Percentiles rank a stretch among this genome's conserved stretches.
Conservation (phyloP, 2,888 invertebrate species). For the Fragum fragum region DNA sequence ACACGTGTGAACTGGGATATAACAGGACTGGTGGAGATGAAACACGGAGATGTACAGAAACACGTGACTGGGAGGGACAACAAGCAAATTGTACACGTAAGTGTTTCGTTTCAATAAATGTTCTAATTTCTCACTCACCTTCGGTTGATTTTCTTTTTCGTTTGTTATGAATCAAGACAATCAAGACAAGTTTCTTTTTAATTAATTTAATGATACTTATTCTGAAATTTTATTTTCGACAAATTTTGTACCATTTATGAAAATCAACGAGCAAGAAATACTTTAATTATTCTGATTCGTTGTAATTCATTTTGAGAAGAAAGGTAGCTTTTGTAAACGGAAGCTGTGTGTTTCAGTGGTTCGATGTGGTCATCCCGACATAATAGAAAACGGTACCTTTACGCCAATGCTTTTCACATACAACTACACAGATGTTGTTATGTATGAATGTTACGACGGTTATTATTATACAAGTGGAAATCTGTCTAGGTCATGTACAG, state of each 20-base stretch:
- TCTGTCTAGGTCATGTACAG: conserved; percentile 37
- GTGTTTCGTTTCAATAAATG: conserved; percentile 13
- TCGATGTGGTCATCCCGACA: conserved; percentile 14
- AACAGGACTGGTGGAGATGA: conserved; percentile 60
- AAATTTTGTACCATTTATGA: too few species aligned
- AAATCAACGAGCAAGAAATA: too few species aligned
- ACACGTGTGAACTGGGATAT: conserved; percentile 62
- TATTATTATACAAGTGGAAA: conserved; percentile 43
- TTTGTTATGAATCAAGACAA: too few species aligned
- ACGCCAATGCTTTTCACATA: conserved; percentile 18
- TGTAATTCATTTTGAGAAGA: too few species aligned
- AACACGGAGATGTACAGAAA: conserved; percentile 20
- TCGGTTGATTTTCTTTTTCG: too few species aligned
- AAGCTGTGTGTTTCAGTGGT: conserved; percentile 19
- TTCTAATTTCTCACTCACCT: too few species aligned
- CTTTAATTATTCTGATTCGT: too few species aligned
- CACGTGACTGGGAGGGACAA: not conserved
- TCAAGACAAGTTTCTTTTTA: too few species aligned
- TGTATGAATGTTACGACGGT: conserved; percentile 41
- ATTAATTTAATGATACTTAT: too few species aligned
- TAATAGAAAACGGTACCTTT: conserved; percentile 32
- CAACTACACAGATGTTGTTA: conserved; percentile 38
- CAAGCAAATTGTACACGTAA: not conserved
- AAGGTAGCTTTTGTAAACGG: too few species aligned
- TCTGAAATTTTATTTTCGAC: too few species aligned